Evolutionary conservation across 1,140 invertebrate species (phyloP).

Genomic region (Chironomus tepperi): DNA sequence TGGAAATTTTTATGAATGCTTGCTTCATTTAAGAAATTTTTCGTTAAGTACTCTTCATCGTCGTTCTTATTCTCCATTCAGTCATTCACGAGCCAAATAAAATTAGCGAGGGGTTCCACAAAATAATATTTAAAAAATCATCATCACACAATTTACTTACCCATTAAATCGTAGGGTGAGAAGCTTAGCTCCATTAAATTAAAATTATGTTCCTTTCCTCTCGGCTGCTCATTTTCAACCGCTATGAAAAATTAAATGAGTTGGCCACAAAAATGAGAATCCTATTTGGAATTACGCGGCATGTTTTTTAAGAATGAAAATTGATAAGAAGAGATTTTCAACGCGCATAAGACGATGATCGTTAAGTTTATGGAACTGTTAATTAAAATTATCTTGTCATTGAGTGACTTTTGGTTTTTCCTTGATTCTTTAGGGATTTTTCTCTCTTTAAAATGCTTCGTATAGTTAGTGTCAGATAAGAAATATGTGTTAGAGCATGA

Average conservation of each 20-base stretch:
- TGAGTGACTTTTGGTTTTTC: background rate
- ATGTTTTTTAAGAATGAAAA: background rate
- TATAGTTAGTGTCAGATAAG: too few relatives aligned
- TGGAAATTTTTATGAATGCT: background rate
- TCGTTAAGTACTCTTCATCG: background rate
- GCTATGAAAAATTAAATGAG: background rate
- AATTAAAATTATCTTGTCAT: background rate
- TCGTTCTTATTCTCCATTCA: background rate
- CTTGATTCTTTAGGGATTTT: background rate
- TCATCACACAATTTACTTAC: too few relatives aligned
- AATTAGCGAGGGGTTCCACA: too few relatives aligned
- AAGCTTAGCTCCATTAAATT: too few relatives aligned
- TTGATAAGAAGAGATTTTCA: background rate
- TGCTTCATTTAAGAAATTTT: constrained; percentile 1
- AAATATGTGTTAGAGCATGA: too few relatives aligned
- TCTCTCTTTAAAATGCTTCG: too few relatives aligned
- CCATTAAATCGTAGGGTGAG: too few relatives aligned
- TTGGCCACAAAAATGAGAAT: background rate
- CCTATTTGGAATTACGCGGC: background rate
- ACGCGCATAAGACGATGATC: background rate
- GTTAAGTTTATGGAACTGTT: background rate
- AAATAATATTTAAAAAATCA: too few relatives aligned
- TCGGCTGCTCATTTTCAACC: background rate
- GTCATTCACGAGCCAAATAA: too few relatives aligned
- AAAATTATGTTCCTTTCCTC: background rate